Conservation (phyloP, 2,797 vertebrate species). For the Neosalanx taihuensis region DNA sequence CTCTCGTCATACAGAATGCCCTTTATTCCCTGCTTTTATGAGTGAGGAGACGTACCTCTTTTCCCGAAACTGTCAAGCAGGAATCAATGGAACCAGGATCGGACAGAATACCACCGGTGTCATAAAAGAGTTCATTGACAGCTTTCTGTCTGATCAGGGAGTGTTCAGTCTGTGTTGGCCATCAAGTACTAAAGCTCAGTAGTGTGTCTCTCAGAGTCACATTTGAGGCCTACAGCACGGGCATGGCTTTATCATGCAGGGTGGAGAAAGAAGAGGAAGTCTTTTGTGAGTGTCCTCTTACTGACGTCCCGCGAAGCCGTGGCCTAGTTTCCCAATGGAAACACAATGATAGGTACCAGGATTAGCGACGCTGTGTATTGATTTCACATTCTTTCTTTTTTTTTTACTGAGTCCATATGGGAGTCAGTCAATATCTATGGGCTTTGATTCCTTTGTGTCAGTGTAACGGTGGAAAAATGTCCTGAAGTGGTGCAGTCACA, state of each 20-base stretch:
- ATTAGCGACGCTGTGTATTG: conserved; percentile 62
- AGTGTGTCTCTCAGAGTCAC: neutral
- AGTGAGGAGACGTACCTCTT: conserved; percentile 19
- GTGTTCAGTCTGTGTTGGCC: no score
- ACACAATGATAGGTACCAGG: conserved; percentile 55
- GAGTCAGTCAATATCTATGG: conserved; percentile 56
- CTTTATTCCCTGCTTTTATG: neutral
- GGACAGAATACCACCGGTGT: conserved; percentile 23
- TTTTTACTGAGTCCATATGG: conserved; percentile 53
- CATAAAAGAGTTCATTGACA: neutral
- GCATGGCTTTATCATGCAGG: neutral
- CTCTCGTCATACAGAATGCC: neutral
- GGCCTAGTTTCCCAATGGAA: conserved; percentile 27
- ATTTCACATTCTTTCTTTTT: conserved; percentile 41
- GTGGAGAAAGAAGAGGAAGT: conserved; percentile 21
- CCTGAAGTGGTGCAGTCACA: conserved; percentile 35
- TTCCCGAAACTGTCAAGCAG: neutral
- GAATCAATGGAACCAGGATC: conserved; percentile 29
- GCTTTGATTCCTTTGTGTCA: conserved; percentile 59
- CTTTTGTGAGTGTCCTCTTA: conserved; percentile 29
- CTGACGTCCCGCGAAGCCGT: conserved; percentile 36
- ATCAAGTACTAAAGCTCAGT: neutral
- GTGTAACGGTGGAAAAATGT: conserved; percentile 26
- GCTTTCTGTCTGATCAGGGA: neutral
- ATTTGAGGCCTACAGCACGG: neutral